Base-by-base conservation (phyloP, 1,140 invertebrate species). In the Drosophila busckii region DNA sequence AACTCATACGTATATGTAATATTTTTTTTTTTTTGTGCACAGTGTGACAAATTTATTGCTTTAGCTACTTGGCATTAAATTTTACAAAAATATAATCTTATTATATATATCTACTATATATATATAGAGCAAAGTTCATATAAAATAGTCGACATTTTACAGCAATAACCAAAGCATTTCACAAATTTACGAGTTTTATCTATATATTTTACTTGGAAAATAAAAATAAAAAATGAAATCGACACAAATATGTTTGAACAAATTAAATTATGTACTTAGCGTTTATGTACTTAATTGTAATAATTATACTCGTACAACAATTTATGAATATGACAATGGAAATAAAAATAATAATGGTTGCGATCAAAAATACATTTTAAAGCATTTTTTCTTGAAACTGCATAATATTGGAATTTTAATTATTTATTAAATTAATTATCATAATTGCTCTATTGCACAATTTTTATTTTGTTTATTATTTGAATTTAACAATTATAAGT, bases 121-220 rank as follows among this genome's bases (percentile, higher is more conserved):
- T 32, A 62, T 17, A 20, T 16, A 48, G 20, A 25, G 42, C 13
- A 41, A 41, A 46, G 49, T 49, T 46, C 45, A 52, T 49, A 58
- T 53, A 52, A 63, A 49, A 62, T 80, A 80, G 75, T 65, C 58
- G 65, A 80, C 69, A 68, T 73, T 70, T 78, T 80, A 80, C 73
- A 80, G 73, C 73, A 80, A 80, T 80, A 80, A 80, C 73, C 73
- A 80, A 80, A 80, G 73, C 73, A 80, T 82, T 80, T 80, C 58
- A 61, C 17, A 58, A 46, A 35, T 59, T 46, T 34, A 52, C 25
- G 41, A 58, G 40, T 59, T 59, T 60, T 48, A 38, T 40, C 4
- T 37, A 49, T 49, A 28, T 17, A 56, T 16, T 32, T 46, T 23
- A 55, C 16, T 40, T 46, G 32, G 22, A 37, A 49, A 60, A 48